A percentile compares a stretch with the other conserved stretches of the same genome.
Evolutionary conservation across 2,888 invertebrate species (phyloP).

Genomic region (Perithous albicinctus): DNA sequence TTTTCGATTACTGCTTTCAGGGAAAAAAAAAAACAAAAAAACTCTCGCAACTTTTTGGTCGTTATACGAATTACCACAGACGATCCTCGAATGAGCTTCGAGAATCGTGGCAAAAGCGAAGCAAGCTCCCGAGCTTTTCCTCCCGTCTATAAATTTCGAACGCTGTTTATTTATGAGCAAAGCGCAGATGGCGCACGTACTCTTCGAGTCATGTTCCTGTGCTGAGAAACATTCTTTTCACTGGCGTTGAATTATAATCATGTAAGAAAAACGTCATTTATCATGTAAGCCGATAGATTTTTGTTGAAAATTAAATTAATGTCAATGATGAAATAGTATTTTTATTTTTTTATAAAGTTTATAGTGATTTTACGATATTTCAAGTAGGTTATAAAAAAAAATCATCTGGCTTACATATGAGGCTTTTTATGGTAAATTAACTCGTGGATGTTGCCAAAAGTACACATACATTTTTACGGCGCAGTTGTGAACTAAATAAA

Average conservation of each 20-base stretch:
- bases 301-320: not conserved
- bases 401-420: not conserved
- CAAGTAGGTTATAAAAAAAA: not conserved
- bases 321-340: not conserved
- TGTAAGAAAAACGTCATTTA: no score
- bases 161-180: constrained; percentile 66
- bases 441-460: not conserved
- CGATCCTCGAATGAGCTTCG: constrained; percentile 55
- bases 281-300: no score
- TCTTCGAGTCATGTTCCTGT: not conserved
- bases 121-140: constrained; percentile 41
- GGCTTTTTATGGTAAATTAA: not conserved
- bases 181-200: constrained; percentile 64
- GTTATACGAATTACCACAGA: constrained; percentile 45
- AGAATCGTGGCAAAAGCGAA: constrained; percentile 28
- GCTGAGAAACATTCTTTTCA: not conserved
- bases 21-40: constrained; percentile 1
- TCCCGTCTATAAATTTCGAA: constrained; percentile 66
- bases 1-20: not conserved
- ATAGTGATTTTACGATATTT: no score
- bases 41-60: constrained; percentile 27
- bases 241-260: not conserved
- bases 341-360: not conserved
- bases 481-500: not conserved
- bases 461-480: not conserved